Evolutionary conservation across 2,797 vertebrate genomes (phyloP).

Genomic region (Sylvilagus floridanus): DNA sequence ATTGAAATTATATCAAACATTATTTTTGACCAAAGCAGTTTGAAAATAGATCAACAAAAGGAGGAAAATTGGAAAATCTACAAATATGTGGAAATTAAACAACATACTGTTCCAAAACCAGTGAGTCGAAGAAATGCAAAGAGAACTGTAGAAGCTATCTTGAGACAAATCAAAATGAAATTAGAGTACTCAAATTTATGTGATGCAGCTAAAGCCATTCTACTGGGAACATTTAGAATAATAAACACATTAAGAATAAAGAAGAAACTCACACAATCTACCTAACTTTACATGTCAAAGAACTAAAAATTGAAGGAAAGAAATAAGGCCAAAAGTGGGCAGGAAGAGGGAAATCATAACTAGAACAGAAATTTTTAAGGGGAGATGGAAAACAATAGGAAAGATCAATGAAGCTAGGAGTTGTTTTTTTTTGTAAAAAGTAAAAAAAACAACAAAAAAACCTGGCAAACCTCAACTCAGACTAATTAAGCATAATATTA

Average conservation of each 20-base stretch:
- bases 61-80: neutral
- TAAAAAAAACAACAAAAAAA: neutral
- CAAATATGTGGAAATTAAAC: neutral
- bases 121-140: neutral
- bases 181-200: neutral
- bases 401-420: neutral
- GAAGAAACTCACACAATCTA: neutral
- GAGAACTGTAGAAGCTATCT: neutral
- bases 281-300: neutral
- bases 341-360: neutral
- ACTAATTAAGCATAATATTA: neutral
- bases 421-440: neutral
- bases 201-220: neutral
- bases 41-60: neutral
- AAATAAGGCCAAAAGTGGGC: neutral
- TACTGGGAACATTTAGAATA: neutral
- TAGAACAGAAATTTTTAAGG: neutral
- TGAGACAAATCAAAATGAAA: neutral
- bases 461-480: neutral
- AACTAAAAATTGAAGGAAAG: neutral
- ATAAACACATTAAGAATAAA: neutral
- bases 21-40: neutral
- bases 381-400: neutral
- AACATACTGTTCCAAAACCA: neutral
- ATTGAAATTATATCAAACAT: neutral